Evolutionary conservation across 2,888 invertebrate species (phyloP), one percentile per base, ranked within the genome.

Genomic region (Tinea semifulvella): DNA sequence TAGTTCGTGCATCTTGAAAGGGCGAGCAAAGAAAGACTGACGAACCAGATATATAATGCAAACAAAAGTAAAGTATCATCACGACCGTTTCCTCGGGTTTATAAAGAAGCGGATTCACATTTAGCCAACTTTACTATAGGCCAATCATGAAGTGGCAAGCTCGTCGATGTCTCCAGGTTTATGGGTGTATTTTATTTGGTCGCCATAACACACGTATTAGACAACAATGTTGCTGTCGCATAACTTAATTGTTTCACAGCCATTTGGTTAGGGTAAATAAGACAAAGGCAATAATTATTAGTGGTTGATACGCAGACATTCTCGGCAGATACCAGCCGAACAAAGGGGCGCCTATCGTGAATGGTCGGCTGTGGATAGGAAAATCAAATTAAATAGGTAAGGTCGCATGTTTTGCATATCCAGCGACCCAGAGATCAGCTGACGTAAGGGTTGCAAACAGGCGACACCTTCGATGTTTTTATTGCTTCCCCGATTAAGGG

Each of bases 281-380:
- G 66, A 70, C 70, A 71, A 71, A 64, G 57, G 66, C 58, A 58
- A 66, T 66, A 70, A 49, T 51, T 51, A 52, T 47, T 22, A 42
- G 44, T 45, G 40, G 40, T 18, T 39, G 45, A 39, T 45, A 25
- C 19, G 18, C 38, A 13, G 45, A 36, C 42, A 42, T 48, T 40
- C 42, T 40, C 48, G 53, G 53, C 53, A 54, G 57, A 63, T 61
- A 56, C 58, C 54, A 50, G 51, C 48, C 27, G 53, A 55, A 68
- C 65, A 67, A 68, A 63, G 56, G 57, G 54, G 55, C 19, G 14
- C 53, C 59, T 48, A 60, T 64, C 65, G 66, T 65, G 59, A 51
- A 11, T 10, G 31, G 31, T 20, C n/a, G 25, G 8, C 18, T 11
- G 22, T 20, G 38, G 44, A 43, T 54, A 56, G 56, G 61, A 58